A percentile compares a stretch with the other conserved stretches of the same genome.
phyloP scores from a whole-genome alignment of 2,888 invertebrate genomes.

The Mantis religiosa region DNA sequence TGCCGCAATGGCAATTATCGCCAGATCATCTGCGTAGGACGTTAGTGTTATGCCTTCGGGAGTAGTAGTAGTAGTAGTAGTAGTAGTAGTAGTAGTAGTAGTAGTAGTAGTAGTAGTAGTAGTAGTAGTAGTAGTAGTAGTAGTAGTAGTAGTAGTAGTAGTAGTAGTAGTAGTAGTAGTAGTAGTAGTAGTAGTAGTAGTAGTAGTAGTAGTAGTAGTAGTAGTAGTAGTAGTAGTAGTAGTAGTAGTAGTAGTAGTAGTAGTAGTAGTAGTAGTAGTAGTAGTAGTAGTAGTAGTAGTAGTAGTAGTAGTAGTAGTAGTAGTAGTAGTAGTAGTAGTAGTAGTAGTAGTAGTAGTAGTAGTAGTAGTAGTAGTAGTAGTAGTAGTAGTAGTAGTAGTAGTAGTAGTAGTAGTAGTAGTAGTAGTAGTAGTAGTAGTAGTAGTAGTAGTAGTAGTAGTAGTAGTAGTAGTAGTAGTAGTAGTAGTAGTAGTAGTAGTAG shows the following conservation, averaged over 20 bases:
- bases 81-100: neutral
- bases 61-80: neutral
- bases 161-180: neutral
- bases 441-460: neutral
- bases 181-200: neutral
- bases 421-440: neutral
- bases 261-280: neutral
- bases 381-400: neutral
- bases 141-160: neutral
- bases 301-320: neutral
- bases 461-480: neutral
- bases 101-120: neutral
- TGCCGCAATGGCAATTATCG: too few species aligned
- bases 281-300: neutral
- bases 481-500: neutral
- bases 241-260: neutral
- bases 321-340: neutral
- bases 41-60: neutral
- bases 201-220: neutral
- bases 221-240: neutral
- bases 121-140: neutral
- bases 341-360: neutral
- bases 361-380: neutral
- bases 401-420: neutral
- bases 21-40: too few species aligned